Conservation (phyloP, 2,113 vertebrate genomes). For the Planiliza haematocheilus region DNA sequence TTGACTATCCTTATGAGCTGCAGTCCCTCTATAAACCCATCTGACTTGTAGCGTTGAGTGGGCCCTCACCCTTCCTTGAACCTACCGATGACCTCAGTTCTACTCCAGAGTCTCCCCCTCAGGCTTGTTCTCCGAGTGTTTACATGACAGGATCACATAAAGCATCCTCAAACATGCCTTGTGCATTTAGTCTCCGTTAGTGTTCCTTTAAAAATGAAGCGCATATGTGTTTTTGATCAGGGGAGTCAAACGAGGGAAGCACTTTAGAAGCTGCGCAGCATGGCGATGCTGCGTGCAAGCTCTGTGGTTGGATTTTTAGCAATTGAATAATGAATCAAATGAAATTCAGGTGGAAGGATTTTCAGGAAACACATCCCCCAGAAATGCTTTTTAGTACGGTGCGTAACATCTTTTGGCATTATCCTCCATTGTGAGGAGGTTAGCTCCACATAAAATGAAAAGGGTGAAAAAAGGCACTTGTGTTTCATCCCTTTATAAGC, state of each 20-base stretch:
- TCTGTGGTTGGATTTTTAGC: neutral
- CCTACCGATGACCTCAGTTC: conserved; percentile 39
- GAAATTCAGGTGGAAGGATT: conserved; percentile 15
- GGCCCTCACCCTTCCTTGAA: conserved; percentile 58
- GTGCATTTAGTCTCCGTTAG: conserved; percentile 9
- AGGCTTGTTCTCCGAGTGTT: conserved; percentile 29
- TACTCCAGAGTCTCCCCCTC: conserved; percentile 32
- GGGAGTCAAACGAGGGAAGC: neutral
- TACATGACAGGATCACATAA: conserved; percentile 18
- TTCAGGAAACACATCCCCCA: conserved; percentile 13
- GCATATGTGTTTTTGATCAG: conserved; percentile 8
- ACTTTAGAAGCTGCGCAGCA: conserved; percentile 2
- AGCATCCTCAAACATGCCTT: conserved; percentile 8
- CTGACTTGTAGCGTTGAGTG: conserved; percentile 26
- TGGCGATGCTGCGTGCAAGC: neutral
- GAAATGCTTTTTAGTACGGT: conserved; percentile 14
- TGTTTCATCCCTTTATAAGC: conserved; percentile 67
- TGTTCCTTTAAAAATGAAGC: conserved; percentile 23
- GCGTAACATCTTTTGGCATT: conserved; percentile 41
- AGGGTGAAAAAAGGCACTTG: conserved; percentile 62
- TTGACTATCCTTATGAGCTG: conserved; percentile 33
- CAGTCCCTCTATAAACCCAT: conserved; percentile 22
- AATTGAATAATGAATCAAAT: neutral
- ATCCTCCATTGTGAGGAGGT: conserved; percentile 42
- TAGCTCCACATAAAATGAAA: conserved; percentile 40